These are phyloP conservation scores for Himalopsyche kuldschensis DNA, from an alignment of 2,888 invertebrate genomes.

Conservation along the genomic window DNA sequence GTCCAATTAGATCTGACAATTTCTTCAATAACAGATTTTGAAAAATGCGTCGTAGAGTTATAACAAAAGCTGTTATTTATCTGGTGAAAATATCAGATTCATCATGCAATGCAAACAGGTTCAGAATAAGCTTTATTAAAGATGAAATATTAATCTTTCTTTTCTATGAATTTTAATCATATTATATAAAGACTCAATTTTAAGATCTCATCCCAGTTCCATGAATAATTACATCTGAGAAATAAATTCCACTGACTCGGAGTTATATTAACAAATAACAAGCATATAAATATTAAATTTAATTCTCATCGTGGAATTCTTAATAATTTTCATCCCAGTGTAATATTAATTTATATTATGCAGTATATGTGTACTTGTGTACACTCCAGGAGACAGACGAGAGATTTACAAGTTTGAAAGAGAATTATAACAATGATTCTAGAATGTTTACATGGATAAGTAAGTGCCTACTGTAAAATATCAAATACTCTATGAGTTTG, in stretches of 20 bases:
- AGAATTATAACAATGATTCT: no score
- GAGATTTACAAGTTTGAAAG: no score
- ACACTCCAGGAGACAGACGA: no score
- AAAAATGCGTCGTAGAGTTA: no score
- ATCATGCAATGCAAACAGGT: not conserved
- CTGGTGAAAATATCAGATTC: no score
- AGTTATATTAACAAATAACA: not conserved
- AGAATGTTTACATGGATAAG: no score
- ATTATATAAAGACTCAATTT: not conserved
- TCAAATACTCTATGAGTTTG: no score
- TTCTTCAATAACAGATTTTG: no score
- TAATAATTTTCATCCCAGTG: not conserved
- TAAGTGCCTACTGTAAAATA: no score
- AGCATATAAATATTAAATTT: not conserved
- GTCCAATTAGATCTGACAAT: no score
- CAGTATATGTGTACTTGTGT: not conserved
- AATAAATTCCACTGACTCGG: not conserved
- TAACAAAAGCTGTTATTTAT: no score
- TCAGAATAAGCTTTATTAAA: not conserved
- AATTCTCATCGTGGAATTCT: not conserved
- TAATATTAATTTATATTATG: not conserved
- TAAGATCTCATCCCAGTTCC: not conserved
- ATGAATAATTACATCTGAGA: not conserved
- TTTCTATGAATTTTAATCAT: not conserved
- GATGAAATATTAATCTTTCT: not conserved